A percentile compares a stretch with the other conserved stretches of the same genome.
These are phyloP conservation scores for Tetheella fluctuosa DNA, from an alignment of 2,888 invertebrate species.

Conservation along the genomic window DNA sequence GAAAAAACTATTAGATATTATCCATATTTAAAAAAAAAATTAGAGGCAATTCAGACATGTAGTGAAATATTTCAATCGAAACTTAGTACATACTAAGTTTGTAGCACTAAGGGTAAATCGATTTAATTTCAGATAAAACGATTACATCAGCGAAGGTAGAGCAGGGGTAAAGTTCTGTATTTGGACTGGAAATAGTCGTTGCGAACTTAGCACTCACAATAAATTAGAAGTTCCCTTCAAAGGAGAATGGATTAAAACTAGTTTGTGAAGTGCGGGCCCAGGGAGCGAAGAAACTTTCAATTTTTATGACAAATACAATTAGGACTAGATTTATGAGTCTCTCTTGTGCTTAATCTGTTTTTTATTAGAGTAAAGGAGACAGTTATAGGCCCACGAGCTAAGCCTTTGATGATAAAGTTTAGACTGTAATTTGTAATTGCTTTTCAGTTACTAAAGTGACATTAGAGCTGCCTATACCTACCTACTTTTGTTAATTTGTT, in stretches of 20 bases:
- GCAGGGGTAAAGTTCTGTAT: constrained; percentile 67
- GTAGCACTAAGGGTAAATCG: constrained; percentile 40
- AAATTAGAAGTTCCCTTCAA: constrained; percentile 81
- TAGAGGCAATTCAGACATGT: too few relatives aligned
- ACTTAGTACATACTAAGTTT: constrained; percentile 29
- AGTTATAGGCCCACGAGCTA: constrained; percentile 40
- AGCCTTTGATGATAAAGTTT: constrained; percentile 63
- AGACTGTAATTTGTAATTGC: constrained; percentile 50
- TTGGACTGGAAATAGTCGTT: constrained; percentile 60
- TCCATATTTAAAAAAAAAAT: background rate
- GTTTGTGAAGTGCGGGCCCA: constrained; percentile 71
- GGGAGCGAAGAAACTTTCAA: constrained; percentile 76
- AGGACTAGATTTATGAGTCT: constrained; percentile 72
- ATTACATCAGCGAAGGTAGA: constrained; percentile 69
- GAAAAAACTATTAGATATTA: too few relatives aligned
- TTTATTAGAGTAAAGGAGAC: constrained; percentile 53
- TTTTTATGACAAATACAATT: constrained; percentile 83
- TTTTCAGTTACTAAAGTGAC: constrained; percentile 46
- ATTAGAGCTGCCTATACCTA: constrained; percentile 41
- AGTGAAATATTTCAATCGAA: background rate
- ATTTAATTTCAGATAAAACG: constrained; percentile 60
- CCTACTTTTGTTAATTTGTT: constrained; percentile 38
- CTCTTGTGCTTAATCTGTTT: constrained; percentile 58
- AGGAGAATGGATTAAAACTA: constrained; percentile 82
- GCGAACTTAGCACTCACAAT: constrained; percentile 81